A percentile compares a stretch with the other conserved stretches of the same genome.
phyloP scores from a whole-genome alignment of 2,113 vertebrate genomes.

The Tupaia tana region DNA sequence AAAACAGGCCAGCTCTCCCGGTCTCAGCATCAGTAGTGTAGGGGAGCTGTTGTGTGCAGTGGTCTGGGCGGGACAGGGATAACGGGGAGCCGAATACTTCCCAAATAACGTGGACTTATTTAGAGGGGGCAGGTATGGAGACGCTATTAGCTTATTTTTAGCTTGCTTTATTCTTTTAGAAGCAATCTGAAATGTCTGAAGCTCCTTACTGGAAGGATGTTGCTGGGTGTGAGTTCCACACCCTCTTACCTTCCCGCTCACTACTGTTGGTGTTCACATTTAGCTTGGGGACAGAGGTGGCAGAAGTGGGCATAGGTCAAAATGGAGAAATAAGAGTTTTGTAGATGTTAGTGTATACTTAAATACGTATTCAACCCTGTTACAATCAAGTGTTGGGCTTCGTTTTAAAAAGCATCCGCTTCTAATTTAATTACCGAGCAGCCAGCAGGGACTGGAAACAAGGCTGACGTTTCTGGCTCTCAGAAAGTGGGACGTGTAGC shows the following conservation, averaged over 20 bases:
- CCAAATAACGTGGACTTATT: conserved; percentile 18
- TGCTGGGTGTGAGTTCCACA: neutral
- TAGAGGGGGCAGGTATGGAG: neutral
- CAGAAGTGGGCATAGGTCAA: conserved; percentile 5
- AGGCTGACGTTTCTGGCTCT: conserved; percentile 54
- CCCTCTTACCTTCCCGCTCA: neutral
- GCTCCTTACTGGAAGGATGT: conserved; percentile 2
- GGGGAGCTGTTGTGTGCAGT: neutral
- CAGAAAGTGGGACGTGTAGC: conserved; percentile 72
- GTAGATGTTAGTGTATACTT: conserved; percentile 49
- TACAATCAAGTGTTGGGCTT: conserved; percentile 63
- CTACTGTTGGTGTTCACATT: conserved; percentile 50
- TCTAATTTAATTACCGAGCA: conserved; percentile 70
- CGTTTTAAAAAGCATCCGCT: conserved; percentile 69
- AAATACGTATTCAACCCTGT: conserved; percentile 63
- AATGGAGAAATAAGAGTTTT: conserved; percentile 53
- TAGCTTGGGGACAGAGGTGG: neutral
- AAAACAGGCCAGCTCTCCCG: conserved; percentile 58
- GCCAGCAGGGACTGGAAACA: conserved; percentile 71
- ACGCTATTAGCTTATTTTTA: conserved; percentile 41
- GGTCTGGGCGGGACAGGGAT: neutral
- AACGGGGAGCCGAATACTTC: conserved; percentile 10
- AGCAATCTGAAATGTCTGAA: conserved; percentile 1
- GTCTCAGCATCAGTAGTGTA: conserved; percentile 64
- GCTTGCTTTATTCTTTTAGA: neutral